Percentiles rank a stretch among this genome's conserved stretches.
phyloP scores from a whole-genome alignment of 2,797 vertebrate genomes.

The Gila robusta region DNA sequence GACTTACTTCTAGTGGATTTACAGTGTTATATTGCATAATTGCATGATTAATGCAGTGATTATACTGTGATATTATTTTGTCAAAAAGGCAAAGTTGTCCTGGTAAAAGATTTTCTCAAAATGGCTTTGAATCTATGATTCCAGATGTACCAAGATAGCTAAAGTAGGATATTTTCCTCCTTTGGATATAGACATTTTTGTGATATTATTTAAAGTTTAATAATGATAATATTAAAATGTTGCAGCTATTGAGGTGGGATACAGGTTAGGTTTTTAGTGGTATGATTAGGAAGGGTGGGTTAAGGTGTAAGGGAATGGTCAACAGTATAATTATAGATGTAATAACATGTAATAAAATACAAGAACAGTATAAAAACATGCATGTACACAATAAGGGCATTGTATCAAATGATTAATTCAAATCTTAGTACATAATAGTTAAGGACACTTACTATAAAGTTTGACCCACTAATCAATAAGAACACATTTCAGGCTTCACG shows the following conservation, averaged over 20 bases:
- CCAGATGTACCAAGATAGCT: not conserved
- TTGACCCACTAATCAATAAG: not conserved
- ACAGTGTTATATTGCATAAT: not conserved
- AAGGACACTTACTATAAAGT: not conserved
- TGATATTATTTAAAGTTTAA: not conserved
- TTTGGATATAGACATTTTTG: not conserved
- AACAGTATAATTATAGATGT: too few species aligned
- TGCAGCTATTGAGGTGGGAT: not conserved
- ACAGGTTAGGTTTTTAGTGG: not conserved
- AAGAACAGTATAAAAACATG: too few species aligned
- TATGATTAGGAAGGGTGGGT: too few species aligned
- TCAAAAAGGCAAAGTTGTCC: conserved; percentile 86
- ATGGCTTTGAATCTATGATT: conserved; percentile 61
- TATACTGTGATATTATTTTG: conserved; percentile 60
- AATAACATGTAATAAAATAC: too few species aligned
- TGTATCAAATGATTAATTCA: not conserved
- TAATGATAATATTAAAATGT: too few species aligned
- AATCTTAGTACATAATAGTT: not conserved
- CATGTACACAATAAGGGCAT: not conserved
- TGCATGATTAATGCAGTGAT: not conserved
- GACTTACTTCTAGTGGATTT: not conserved
- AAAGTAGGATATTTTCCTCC: not conserved
- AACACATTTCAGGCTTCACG: not conserved
- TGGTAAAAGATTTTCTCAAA: conserved; percentile 20
- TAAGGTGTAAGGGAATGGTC: too few species aligned